phyloP scores from a whole-genome alignment of 2,797 vertebrate genomes.

The Pipistrellus pygmaeus region DNA sequence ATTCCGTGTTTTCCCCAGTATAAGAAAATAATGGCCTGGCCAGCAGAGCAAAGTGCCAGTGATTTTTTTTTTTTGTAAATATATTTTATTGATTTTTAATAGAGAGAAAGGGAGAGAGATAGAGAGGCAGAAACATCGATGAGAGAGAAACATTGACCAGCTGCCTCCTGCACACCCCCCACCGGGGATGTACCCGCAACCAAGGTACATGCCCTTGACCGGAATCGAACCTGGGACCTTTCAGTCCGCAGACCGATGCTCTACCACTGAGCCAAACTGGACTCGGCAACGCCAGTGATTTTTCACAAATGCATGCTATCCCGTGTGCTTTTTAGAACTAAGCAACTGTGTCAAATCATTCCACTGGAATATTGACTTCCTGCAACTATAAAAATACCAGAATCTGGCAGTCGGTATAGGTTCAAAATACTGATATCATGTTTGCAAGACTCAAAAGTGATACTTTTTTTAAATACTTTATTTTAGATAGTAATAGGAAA shows the following conservation, averaged over 20 bases:
- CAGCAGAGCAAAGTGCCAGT: neutral
- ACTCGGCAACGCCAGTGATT: neutral
- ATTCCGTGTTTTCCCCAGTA: neutral
- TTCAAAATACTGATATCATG: conserved; percentile 18
- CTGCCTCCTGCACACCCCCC: no score
- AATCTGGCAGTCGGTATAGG: neutral
- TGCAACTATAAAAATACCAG: neutral
- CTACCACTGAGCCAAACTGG: no score
- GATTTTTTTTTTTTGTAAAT: neutral
- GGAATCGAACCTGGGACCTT: no score
- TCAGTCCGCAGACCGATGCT: no score
- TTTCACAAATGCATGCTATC: neutral
- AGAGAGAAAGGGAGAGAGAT: no score
- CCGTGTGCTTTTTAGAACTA: neutral
- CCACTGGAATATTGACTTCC: neutral
- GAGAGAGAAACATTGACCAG: no score
- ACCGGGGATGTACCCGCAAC: no score
- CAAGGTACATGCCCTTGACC: no score
- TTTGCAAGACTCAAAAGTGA: conserved; percentile 10
- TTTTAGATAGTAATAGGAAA: conserved; percentile 12
- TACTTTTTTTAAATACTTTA: conserved; percentile 26
- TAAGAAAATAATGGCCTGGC: conserved; percentile 41
- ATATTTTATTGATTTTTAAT: no score
- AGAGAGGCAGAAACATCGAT: no score
- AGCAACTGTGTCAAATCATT: neutral